Evolutionary conservation across 2,888 invertebrate species (phyloP).

Genomic region (Tryphoninae sp.): DNA sequence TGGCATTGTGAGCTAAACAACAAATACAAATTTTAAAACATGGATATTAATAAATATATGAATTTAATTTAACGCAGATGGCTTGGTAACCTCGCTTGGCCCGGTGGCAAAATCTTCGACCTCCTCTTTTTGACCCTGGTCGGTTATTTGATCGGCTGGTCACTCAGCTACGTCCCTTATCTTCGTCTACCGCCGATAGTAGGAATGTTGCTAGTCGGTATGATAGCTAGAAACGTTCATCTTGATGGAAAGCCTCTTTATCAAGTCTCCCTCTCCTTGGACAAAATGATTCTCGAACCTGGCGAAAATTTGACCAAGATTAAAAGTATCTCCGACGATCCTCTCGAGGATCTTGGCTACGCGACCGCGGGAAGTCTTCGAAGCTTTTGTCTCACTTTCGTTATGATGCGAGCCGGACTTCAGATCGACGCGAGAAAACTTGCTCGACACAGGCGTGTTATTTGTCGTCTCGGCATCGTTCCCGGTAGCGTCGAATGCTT

Average conservation of each 20-base stretch:
- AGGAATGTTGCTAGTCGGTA: slow-evolving; percentile 84
- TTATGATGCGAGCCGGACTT: slow-evolving; percentile 59
- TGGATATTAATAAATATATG: neutral
- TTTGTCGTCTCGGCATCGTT: slow-evolving; percentile 54
- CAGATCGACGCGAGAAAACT: slow-evolving; percentile 61
- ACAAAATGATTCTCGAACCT: slow-evolving; percentile 12
- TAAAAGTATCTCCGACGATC: neutral
- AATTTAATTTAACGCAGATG: slow-evolving; percentile 25
- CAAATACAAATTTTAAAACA: neutral
- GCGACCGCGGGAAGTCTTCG: slow-evolving; percentile 46
- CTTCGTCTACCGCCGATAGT: slow-evolving; percentile 82
- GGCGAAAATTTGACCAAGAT: neutral
- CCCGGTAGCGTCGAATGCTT: slow-evolving; percentile 57
- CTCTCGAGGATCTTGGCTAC: slow-evolving; percentile 37
- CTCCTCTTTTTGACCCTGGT: slow-evolving; percentile 52
- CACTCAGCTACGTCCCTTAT: slow-evolving; percentile 58
- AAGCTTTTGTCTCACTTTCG: slow-evolving; percentile 60
- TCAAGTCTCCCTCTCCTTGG: slow-evolving; percentile 39
- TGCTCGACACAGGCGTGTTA: slow-evolving; percentile 47
- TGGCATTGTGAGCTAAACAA: slow-evolving; percentile 31
- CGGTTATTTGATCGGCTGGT: slow-evolving; percentile 60
- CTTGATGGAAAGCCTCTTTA: slow-evolving; percentile 54
- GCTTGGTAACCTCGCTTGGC: slow-evolving; percentile 56
- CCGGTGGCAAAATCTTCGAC: slow-evolving; percentile 60
- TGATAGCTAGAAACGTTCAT: slow-evolving; percentile 72